Evolutionary conservation across 2,797 vertebrate species (phyloP).

Genomic region (Trematomus bernacchii): DNA sequence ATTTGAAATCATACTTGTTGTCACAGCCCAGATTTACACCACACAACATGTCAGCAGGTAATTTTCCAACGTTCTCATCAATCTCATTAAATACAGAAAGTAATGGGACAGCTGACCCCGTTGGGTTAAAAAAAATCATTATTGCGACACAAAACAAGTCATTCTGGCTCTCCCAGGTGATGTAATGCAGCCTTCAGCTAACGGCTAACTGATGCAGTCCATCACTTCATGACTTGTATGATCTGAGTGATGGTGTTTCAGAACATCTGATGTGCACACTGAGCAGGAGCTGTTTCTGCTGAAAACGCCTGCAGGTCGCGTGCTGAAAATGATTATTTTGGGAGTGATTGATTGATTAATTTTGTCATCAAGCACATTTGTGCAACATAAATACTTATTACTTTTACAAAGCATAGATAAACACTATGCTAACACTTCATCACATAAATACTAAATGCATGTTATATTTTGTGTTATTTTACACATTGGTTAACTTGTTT

Average conservation of each 20-base stretch:
- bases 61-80: conserved; percentile 63
- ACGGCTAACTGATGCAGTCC: background rate
- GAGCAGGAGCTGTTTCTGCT: too few relatives aligned
- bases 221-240: background rate
- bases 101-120: conserved; percentile 52
- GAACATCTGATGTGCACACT: background rate
- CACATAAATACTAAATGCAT: too few relatives aligned
- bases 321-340: background rate
- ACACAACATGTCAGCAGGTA: conserved; percentile 25
- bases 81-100: conserved; percentile 49
- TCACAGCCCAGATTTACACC: conserved; percentile 53
- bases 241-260: background rate
- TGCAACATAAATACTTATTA: too few relatives aligned
- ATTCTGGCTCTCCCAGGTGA: conserved; percentile 6
- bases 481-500: too few relatives aligned
- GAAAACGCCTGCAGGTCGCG: too few relatives aligned
- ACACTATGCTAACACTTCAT: too few relatives aligned
- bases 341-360: background rate
- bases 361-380: too few relatives aligned
- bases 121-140: conserved; percentile 22
- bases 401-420: too few relatives aligned
- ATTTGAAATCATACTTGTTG: conserved; percentile 17
- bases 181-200: background rate
- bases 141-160: conserved; percentile 1
- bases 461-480: too few relatives aligned